phyloP scores from a whole-genome alignment of 2,888 invertebrate species.

The Neelides folsomi region DNA sequence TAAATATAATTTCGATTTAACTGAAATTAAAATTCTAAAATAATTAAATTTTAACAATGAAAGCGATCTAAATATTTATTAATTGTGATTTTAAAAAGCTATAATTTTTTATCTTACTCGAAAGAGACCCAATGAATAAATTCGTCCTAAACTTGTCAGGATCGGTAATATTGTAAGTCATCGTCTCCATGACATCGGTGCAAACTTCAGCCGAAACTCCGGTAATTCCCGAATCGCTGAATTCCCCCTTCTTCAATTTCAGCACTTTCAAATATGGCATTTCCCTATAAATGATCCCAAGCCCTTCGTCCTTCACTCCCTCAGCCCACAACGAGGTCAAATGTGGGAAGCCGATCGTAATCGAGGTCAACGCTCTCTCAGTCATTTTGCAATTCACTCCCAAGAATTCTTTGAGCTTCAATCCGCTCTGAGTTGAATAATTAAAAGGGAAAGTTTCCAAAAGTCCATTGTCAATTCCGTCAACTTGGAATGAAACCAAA shows the following conservation, averaged over 20 bases:
- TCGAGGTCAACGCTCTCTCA: background rate
- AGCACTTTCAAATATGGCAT: conserved; percentile 21
- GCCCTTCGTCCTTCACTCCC: conserved; percentile 21
- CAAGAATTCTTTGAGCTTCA: too few species aligned
- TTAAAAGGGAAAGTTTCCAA: too few species aligned
- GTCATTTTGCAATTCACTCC: too few species aligned
- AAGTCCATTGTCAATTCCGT: too few species aligned
- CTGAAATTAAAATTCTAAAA: too few species aligned
- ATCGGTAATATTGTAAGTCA: conserved; percentile 17
- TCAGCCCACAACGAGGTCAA: conserved; percentile 15
- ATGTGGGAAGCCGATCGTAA: conserved; percentile 20
- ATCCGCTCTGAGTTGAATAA: too few species aligned
- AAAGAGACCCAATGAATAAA: conserved; percentile 22
- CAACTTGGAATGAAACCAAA: too few species aligned
- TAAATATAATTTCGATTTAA: too few species aligned
- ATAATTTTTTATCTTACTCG: too few species aligned
- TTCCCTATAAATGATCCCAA: conserved; percentile 24
- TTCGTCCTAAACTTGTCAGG: conserved; percentile 20
- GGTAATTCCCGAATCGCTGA: conserved; percentile 21
- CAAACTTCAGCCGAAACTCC: conserved; percentile 27
- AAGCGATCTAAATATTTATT: too few species aligned
- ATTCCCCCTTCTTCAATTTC: conserved; percentile 10
- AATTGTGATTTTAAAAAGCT: too few species aligned
- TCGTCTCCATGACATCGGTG: conserved; percentile 26
- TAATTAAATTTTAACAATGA: too few species aligned